phyloP scores from a whole-genome alignment of 92 coral and sea anemone species.

The Heteractis magnifica region DNA sequence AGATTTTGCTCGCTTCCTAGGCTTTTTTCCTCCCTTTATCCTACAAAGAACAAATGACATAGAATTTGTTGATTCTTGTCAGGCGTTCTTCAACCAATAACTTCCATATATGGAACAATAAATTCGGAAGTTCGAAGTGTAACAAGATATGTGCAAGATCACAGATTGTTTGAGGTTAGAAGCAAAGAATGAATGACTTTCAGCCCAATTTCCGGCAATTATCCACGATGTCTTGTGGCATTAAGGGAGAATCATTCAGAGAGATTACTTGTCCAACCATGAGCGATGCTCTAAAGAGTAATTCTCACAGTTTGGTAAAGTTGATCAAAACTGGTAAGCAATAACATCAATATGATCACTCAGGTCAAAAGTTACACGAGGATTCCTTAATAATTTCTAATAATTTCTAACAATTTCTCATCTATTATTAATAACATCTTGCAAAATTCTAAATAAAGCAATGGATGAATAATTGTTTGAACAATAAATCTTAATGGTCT shows the following conservation, averaged over 20 bases:
- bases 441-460: no score
- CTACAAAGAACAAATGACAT: neutral
- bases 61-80: slow-evolving; percentile 9
- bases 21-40: neutral
- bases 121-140: neutral
- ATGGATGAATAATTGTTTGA: no score
- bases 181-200: slow-evolving; percentile 21
- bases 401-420: neutral
- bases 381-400: no score
- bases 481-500: no score
- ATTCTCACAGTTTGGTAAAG: slow-evolving; percentile 72
- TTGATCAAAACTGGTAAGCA: slow-evolving; percentile 83
- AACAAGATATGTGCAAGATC: neutral
- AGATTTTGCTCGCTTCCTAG: neutral
- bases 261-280: slow-evolving; percentile 75
- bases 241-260: slow-evolving; percentile 50
- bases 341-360: neutral
- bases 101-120: slow-evolving; percentile 18
- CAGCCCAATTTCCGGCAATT: slow-evolving; percentile 8
- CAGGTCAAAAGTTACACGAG: neutral
- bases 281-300: slow-evolving; percentile 76
- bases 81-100: slow-evolving; percentile 19
- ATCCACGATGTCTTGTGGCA: slow-evolving; percentile 24
- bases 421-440: neutral
- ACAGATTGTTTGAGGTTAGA: neutral